These are phyloP conservation scores for Anolis apletophallus DNA, from an alignment of 2,797 vertebrate genomes.

Conservation along the genomic window DNA sequence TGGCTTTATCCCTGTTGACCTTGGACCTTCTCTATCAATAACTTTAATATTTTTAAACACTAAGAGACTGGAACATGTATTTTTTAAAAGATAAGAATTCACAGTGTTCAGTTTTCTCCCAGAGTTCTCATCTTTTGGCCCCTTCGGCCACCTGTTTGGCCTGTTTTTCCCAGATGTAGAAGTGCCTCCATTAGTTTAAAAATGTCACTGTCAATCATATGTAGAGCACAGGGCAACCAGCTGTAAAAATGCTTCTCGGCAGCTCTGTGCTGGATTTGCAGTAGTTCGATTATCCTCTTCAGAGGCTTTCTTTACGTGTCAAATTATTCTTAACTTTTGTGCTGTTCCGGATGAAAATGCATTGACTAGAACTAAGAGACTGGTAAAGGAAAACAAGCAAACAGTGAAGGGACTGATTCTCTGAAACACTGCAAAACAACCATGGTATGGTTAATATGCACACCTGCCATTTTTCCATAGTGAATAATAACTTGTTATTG, in stretches of 20 bases:
- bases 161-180: constrained; percentile 44
- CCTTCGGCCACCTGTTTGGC: constrained; percentile 26
- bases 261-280: constrained; percentile 21
- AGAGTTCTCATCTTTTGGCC: neutral
- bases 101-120: neutral
- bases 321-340: neutral
- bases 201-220: constrained; percentile 53
- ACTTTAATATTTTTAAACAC: neutral
- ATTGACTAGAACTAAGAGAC: neutral
- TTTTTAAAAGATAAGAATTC: constrained; percentile 1
- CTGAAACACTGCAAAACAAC: neutral
- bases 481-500: neutral
- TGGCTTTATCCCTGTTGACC: neutral
- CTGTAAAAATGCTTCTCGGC: constrained; percentile 37
- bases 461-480: neutral
- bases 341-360: constrained; percentile 9
- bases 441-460: neutral
- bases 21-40: neutral
- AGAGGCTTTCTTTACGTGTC: neutral
- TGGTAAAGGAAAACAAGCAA: constrained; percentile 17
- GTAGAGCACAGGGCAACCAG: constrained; percentile 38
- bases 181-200: constrained; percentile 47
- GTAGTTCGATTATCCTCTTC: constrained; percentile 18
- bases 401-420: constrained; percentile 39
- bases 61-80: neutral